Conservation (phyloP, 2,797 vertebrate genomes). For the Tapera naevia region DNA sequence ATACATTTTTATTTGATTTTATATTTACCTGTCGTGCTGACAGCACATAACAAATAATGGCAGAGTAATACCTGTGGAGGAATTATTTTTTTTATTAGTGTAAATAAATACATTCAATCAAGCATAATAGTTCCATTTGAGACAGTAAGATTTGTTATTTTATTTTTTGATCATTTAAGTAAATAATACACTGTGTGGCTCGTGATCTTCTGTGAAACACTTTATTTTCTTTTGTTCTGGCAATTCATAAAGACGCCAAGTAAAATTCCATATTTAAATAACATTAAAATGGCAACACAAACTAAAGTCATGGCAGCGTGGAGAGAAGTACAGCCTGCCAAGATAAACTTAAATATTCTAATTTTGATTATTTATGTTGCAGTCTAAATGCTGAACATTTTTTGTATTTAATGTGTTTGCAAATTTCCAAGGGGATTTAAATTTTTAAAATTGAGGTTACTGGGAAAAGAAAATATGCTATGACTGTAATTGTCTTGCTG, state of each 20-base stretch:
- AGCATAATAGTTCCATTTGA: constrained; percentile 28
- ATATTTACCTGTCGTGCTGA: not conserved
- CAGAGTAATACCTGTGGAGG: constrained; percentile 8
- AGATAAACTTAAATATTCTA: constrained; percentile 29
- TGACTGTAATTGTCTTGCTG: not conserved
- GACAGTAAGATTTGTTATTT: constrained; percentile 49
- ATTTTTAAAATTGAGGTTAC: not conserved
- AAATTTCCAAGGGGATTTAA: constrained; percentile 21
- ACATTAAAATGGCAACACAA: constrained; percentile 30
- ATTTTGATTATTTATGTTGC: constrained; percentile 42
- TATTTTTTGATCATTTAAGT: constrained; percentile 41
- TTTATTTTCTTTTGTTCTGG: constrained; percentile 30
- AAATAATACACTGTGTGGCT: not conserved
- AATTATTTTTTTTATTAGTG: constrained; percentile 44
- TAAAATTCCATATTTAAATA: constrained; percentile 39
- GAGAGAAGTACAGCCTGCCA: not conserved
- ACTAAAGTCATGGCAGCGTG: not conserved
- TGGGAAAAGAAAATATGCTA: not conserved
- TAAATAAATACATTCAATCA: constrained; percentile 53
- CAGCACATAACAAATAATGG: constrained; percentile 55
- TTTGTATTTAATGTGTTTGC: not conserved
- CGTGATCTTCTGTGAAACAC: constrained; percentile 18
- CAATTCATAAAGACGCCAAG: not conserved
- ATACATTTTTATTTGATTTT: not conserved
- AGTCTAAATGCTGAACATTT: constrained; percentile 21